Evolutionary conservation across 1,140 invertebrate genomes (phyloP), one percentile per base, ranked within the genome.

Genomic region (Drosophila varians): DNA sequence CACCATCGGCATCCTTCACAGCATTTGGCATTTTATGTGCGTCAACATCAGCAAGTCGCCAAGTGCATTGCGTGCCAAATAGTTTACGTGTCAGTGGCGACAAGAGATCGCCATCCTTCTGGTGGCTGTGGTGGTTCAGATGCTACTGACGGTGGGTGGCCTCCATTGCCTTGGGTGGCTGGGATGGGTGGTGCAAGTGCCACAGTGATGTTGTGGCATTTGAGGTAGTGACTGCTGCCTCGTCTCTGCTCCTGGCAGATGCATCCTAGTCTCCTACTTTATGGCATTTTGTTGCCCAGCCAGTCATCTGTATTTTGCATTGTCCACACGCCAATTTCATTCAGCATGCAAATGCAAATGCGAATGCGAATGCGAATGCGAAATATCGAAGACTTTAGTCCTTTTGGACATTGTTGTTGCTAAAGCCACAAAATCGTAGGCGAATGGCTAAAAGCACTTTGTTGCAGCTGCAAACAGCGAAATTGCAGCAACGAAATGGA

Each of bases 61-160:
- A 70, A 73, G 77, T 76, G 80, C 80, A 86, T 80, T 86, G 80
- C 82, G 82, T 86, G 80, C 68, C 80, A 86, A 86, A 86, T 86
- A 79, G 76, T 86, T 86, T 86, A 86, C 80, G 80, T 86, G 80
- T 77, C 74, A 71, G 71, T 54, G 78, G 60, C 68, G 51, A 61
- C 43, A 42, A 53, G 46, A 46, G 65, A 54, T 34, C 61, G 28
- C 46, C 46, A 31, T 45, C 38, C 38, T 42, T 18, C 14, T 18
- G 18, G 19, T 58, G 56, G 51, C 14, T 36, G 23, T 11, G 14
- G 26, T n/a, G n/a, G n/a, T n/a, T n/a, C n/a, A n/a, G n/a, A n/a
- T n/a, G n/a, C n/a, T n/a, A n/a, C n/a, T n/a, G n/a, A n/a, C 3
- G n/a, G 31, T 16, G 23, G 52, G 34, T n/a, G 9, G 34, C 6